Base-by-base conservation (phyloP, 1,140 invertebrate species). In the Neodiprion pinetum region DNA sequence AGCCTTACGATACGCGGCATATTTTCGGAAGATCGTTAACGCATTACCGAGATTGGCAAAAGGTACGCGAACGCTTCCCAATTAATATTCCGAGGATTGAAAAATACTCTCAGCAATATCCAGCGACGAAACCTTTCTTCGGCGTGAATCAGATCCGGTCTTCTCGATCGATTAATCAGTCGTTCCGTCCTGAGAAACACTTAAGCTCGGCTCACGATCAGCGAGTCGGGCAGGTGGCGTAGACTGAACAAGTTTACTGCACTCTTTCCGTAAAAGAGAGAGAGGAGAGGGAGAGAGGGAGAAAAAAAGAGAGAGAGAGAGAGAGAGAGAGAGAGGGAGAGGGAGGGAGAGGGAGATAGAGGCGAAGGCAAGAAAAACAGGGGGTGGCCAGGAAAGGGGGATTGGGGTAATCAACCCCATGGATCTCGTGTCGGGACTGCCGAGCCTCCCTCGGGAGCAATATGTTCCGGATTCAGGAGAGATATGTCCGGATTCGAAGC, bases 401-500 rank as follows among this genome's bases (percentile, higher is more conserved):
- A 61, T 17, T 61, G 53, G 76, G 72, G 74, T 79, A 79, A 79
- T 79, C 78, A 79, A 78, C 48, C 74, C 74, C 75, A 72, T 78
- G 77, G 71, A 78, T 79, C 76, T 79, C 78, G 70, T 50, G 53
- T 47, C 72, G 48, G 48, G 73, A 74, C 72, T 53, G 73, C 75
- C 48, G 70, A 70, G 48, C 71, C 72, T 75, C 72, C 75, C 75
- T 67, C 21, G 75, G 75, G 78, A 74, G 72, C 72, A 76, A 80
- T 80, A 76, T 76, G 76, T 78, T 78, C 73, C 65, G 73, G 53
- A 76, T 78, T 79, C 75, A 72, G 77, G 72, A 78, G 78, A 80
- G 78, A 78, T 80, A 80, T 73, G 78, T 78, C 78, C 73, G 77
- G 75, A 80, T 78, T 75, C 78, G 72, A 75, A 71, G 50, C 72